Evolutionary conservation across 2,113 vertebrate genomes (phyloP), one percentile per base, ranked within the genome.

Genomic region (crab-eating macaque (Macaca fascicularis)): DNA sequence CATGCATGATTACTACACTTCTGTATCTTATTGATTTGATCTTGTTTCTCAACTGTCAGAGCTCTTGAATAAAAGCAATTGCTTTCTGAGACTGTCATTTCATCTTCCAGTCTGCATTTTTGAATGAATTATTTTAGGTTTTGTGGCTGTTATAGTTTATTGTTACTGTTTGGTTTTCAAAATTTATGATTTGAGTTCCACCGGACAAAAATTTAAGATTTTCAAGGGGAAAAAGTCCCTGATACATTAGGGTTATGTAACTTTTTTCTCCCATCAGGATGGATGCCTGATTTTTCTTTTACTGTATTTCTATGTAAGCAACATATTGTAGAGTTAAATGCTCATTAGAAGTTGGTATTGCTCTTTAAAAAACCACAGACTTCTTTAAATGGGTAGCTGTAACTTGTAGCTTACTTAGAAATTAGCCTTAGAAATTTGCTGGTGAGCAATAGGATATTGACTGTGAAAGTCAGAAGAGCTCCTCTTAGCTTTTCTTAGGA

Each of bases 111-210:
- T 75, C 70, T 74, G 25, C 19, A 85, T 93, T 94, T 96, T 91
- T 95, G 76, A 78, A 72, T 93, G 83, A 93, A 40, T 79, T 86
- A 93, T 93, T 95, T 97, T 96, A 93, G 12, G 64, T 76, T 96
- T 95, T 93, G 22, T 82, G 78, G 25, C 45, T 92, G 50, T 79
- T 55, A 81, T 91, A 69, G 43, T 81, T 94, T 92, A 61, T 23
- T 11, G 59, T 61, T 61, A 19, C 19, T 74, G 70, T 74, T 38
- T 40, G 22, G 8, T 74, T 74, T 94, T 94, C 12, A 2, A 89
- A 82, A 85, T 89, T 79, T 96, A 59, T 94, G 64, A 93, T 93
- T 78, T 92, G 48, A 5, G 5, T 81, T 89, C 16, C 67, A 90
- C 19, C 57, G 50, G 16, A 89, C 19, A 96, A 96, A 90, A 92